Conservation (phyloP, 2,113 vertebrate genomes). For the Saccopteryx leptura region DNA sequence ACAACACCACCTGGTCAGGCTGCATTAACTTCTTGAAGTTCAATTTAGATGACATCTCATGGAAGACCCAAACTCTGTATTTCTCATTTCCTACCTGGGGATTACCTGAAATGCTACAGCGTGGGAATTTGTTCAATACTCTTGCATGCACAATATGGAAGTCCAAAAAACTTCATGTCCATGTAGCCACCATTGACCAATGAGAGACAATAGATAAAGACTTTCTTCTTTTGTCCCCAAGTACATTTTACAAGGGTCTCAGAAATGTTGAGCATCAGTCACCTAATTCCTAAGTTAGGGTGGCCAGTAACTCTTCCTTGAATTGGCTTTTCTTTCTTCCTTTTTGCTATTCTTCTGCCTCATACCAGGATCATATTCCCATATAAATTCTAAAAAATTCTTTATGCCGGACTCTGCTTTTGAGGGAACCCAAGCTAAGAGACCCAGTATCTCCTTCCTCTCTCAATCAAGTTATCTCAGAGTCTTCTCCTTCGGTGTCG, state of each 20-base stretch:
- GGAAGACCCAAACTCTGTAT: neutral
- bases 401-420: slow-evolving; percentile 10
- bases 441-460: neutral
- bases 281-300: neutral
- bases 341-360: neutral
- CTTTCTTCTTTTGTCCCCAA: neutral
- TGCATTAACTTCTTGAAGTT: neutral
- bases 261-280: neutral
- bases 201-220: neutral
- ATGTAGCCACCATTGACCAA: neutral
- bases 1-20: no score
- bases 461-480: no score
- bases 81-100: neutral
- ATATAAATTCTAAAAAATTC: neutral
- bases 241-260: neutral
- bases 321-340: neutral
- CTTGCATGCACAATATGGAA: neutral
- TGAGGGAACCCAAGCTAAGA: neutral
- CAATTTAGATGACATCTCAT: neutral
- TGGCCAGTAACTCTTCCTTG: neutral
- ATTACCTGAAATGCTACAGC: neutral
- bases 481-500: no score
- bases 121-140: neutral
- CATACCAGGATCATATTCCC: neutral
- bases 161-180: neutral